Evolutionary conservation across 2,113 vertebrate genomes (phyloP).

Genomic region (Podiceps cristatus): DNA sequence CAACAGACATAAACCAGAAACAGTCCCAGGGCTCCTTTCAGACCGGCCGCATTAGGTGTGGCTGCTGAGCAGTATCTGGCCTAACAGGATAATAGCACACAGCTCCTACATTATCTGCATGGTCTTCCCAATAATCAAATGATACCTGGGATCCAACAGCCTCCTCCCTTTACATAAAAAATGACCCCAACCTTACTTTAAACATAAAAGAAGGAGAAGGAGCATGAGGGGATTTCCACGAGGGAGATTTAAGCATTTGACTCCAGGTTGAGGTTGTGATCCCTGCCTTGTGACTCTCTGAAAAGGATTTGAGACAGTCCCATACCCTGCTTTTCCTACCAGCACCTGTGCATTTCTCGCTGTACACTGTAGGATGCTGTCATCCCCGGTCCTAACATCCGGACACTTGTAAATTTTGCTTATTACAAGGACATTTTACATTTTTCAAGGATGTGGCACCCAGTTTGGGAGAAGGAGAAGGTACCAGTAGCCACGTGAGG

Average conservation of each 20-base stretch:
- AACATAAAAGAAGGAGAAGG: neutral
- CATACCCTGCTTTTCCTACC: neutral
- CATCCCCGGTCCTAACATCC: neutral
- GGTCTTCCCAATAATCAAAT: neutral
- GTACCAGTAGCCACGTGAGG: neutral
- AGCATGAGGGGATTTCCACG: neutral
- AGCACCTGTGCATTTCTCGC: neutral
- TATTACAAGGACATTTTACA: neutral
- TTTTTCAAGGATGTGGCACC: neutral
- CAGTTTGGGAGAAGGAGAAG: neutral
- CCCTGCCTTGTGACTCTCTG: neutral
- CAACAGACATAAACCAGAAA: neutral
- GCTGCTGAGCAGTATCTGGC: neutral
- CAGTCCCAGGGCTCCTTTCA: neutral
- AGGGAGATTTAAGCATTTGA: neutral
- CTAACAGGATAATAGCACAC: neutral
- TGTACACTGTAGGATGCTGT: neutral
- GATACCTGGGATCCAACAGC: neutral
- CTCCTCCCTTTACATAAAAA: neutral
- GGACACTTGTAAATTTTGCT: neutral
- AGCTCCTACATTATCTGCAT: neutral
- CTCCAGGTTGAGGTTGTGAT: neutral
- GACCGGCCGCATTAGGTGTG: rapidly evolving
- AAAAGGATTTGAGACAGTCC: neutral
- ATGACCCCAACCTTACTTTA: neutral